Conservation (phyloP, 35 echinoderm and acorn worm genomes). For the Ophioderma brevispina region DNA sequence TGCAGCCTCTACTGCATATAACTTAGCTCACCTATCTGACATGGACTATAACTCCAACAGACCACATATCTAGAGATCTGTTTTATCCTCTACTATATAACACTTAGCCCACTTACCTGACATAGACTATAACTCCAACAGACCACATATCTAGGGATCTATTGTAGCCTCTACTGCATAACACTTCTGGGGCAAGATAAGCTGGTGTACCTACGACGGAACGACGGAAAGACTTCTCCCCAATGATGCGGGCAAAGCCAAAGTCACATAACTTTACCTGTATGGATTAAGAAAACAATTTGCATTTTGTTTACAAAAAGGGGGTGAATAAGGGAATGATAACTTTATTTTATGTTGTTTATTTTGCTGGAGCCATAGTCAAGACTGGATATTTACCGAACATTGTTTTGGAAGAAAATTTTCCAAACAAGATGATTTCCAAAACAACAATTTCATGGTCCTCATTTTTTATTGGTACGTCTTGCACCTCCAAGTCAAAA, state of each 20-base stretch:
- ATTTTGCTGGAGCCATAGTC: too few relatives aligned
- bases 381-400: too few relatives aligned
- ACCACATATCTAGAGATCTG: conserved; percentile 98
- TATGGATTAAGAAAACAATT: not conserved
- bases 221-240: conserved; percentile 98
- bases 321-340: too few relatives aligned
- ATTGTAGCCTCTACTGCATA: conserved; percentile 94
- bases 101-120: conserved; percentile 97
- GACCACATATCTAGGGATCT: conserved; percentile 99
- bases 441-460: too few relatives aligned
- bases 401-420: too few relatives aligned
- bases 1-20: too few relatives aligned
- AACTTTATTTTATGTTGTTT: too few relatives aligned
- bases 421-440: too few relatives aligned
- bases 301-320: too few relatives aligned
- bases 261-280: conserved; percentile 99
- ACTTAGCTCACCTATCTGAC: conserved; percentile 95
- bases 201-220: conserved; percentile 98
- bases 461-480: too few relatives aligned
- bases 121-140: conserved; percentile 98
- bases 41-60: conserved; percentile 98
- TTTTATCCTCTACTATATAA: conserved; percentile 92
- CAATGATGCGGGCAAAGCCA: conserved; percentile 99
- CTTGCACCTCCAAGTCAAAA: too few relatives aligned
- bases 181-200: conserved; percentile 95